Evolutionary conservation across 2,113 vertebrate species (phyloP).

Genomic region (Chaetura pelagica): DNA sequence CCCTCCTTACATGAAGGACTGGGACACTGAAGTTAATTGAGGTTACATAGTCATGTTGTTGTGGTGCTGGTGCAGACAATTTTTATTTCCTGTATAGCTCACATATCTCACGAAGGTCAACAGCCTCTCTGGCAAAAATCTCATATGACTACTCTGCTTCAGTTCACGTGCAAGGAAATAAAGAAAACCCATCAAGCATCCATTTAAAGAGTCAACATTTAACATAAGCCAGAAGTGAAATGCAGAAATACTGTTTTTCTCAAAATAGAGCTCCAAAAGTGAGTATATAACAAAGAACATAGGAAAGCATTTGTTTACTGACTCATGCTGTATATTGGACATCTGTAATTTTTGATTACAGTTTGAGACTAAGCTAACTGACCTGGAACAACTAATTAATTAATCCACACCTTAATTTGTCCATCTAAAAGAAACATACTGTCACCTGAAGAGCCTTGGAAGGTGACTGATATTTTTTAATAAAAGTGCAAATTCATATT

Average conservation of each 20-base stretch:
- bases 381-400: slow-evolving; percentile 8
- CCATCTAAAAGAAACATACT: neutral
- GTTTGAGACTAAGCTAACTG: neutral
- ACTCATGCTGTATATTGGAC: neutral
- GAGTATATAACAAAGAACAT: neutral
- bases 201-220: neutral
- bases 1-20: accelerated
- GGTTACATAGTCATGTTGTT: neutral
- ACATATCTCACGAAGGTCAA: neutral
- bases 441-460: slow-evolving; percentile 15
- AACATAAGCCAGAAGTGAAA: neutral
- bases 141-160: neutral
- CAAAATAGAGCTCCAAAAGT: neutral
- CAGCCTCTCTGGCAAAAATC: neutral
- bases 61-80: neutral
- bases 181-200: neutral
- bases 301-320: neutral
- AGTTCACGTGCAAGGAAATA: neutral
- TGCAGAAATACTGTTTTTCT: neutral
- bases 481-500: slow-evolving; percentile 4
- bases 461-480: neutral
- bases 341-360: neutral
- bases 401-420: neutral
- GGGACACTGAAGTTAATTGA: neutral
- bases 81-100: neutral